phyloP scores from a whole-genome alignment of 2,797 vertebrate species.

The Todus mexicanus region DNA sequence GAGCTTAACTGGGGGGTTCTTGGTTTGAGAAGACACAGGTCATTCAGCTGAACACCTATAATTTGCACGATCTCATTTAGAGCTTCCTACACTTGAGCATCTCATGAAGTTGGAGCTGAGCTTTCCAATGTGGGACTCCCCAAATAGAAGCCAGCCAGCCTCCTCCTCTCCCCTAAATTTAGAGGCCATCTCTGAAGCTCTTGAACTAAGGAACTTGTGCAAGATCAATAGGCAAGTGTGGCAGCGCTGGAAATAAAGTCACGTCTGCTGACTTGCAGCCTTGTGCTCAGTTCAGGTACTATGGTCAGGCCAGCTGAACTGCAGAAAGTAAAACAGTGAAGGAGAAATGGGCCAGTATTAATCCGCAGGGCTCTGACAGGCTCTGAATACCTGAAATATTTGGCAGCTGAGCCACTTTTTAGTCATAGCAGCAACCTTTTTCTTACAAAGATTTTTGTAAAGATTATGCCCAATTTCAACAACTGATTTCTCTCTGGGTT shows the following conservation, averaged over 20 bases:
- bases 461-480: constrained; percentile 21
- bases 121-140: constrained; percentile 5
- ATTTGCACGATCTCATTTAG: constrained; percentile 24
- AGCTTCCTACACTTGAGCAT: constrained; percentile 28
- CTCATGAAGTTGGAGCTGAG: neutral
- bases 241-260: constrained; percentile 30
- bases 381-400: constrained; percentile 64
- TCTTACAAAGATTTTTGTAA: constrained; percentile 2
- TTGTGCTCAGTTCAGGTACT: constrained; percentile 56
- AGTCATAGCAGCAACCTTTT: constrained; percentile 40
- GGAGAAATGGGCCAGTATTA: constrained; percentile 57
- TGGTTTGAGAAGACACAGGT: neutral
- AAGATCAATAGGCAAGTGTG: constrained; percentile 37
- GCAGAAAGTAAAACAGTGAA: constrained; percentile 43
- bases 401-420: constrained; percentile 56
- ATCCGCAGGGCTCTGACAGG: constrained; percentile 52
- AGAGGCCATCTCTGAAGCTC: constrained; percentile 48
- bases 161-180: constrained; percentile 64
- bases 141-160: constrained; percentile 53
- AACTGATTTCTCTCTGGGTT: neutral
- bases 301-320: constrained; percentile 35
- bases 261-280: constrained; percentile 53
- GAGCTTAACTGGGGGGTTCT: neutral
- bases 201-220: constrained; percentile 46
- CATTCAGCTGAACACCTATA: constrained; percentile 32